Conservation (phyloP, 1,140 invertebrate species). For the Drosophila insularis region DNA sequence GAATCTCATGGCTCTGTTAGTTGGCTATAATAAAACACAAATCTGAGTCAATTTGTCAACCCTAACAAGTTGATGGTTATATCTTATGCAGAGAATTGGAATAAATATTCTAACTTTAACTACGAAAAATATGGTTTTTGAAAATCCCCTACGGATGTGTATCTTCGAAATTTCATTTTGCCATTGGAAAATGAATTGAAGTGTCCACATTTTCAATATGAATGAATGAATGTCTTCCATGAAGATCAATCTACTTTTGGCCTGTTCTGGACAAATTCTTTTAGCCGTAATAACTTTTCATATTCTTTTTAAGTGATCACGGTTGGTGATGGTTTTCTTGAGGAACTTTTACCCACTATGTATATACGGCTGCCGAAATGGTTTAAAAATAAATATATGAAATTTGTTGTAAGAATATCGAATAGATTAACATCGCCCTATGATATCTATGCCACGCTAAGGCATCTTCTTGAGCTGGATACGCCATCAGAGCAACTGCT, state of each 20-base stretch:
- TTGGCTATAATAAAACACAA: slow-evolving; percentile 84
- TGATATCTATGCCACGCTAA: slow-evolving; percentile 89
- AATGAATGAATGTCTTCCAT: too few species aligned
- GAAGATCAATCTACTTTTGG: slow-evolving; percentile 85
- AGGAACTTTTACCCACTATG: slow-evolving; percentile 95
- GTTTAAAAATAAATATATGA: slow-evolving; percentile 86
- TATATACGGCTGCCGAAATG: slow-evolving; percentile 90
- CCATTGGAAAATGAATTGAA: slow-evolving; percentile 85
- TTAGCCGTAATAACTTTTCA: slow-evolving; percentile 90
- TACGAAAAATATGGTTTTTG: slow-evolving; percentile 90
- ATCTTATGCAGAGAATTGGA: slow-evolving; percentile 90
- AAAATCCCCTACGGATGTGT: slow-evolving; percentile 92
- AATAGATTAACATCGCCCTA: slow-evolving; percentile 90
- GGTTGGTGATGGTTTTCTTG: slow-evolving; percentile 94
- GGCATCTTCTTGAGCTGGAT: slow-evolving; percentile 81
- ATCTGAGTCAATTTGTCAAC: slow-evolving; percentile 83
- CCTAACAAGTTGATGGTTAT: slow-evolving; percentile 84
- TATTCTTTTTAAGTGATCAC: slow-evolving; percentile 95
- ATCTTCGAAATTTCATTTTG: slow-evolving; percentile 88
- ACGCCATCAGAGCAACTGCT: slow-evolving; percentile 48
- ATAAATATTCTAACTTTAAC: slow-evolving; percentile 90
- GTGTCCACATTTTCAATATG: too few species aligned
- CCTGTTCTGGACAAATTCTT: slow-evolving; percentile 90
- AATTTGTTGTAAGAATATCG: slow-evolving; percentile 88
- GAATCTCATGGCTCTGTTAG: slow-evolving; percentile 90